Conservation (phyloP, 2,113 vertebrate species). For the Labrus mixtus region DNA sequence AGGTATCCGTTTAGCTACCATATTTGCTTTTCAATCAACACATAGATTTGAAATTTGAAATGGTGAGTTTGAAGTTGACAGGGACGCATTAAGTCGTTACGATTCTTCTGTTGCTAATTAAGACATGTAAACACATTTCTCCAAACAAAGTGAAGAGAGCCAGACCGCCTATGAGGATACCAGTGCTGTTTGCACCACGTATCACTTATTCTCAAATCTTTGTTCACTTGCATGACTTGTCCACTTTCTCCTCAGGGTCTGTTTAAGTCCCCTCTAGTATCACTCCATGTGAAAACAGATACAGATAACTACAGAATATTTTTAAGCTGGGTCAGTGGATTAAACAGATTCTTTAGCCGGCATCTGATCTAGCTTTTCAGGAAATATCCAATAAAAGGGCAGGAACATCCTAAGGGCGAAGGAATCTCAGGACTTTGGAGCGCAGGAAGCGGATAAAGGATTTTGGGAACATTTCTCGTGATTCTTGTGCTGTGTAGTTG, state of each 20-base stretch:
- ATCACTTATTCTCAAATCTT: background rate
- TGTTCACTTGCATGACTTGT: conserved; percentile 18
- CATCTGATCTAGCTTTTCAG: conserved; percentile 34
- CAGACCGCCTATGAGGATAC: conserved; percentile 12
- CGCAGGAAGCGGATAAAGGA: conserved; percentile 97
- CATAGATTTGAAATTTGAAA: conserved; percentile 29
- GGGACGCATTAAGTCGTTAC: conserved; percentile 14
- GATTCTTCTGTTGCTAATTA: conserved; percentile 16
- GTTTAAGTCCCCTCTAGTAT: conserved; percentile 13
- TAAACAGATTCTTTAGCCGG: conserved; percentile 35
- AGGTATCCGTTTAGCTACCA: conserved; percentile 50
- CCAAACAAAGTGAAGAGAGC: conserved; percentile 32
- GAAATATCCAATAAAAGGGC: conserved; percentile 13
- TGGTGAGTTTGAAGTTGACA: conserved; percentile 37
- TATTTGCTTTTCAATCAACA: conserved; percentile 37
- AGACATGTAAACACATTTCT: conserved; percentile 21
- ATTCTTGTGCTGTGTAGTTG: conserved; percentile 98
- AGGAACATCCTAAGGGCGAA: conserved; percentile 89
- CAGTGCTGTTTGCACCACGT: conserved; percentile 1
- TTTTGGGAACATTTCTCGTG: conserved; percentile 99
- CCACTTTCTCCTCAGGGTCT: conserved; percentile 33
- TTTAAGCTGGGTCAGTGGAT: conserved; percentile 32
- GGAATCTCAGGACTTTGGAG: conserved; percentile 96
- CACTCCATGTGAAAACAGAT: conserved; percentile 32
- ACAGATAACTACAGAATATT: conserved; percentile 35